Percentiles rank a stretch among this genome's conserved stretches.
These are phyloP conservation scores for Pycnomerus fuliginosus DNA, from an alignment of 2,888 invertebrate species.

Conservation along the genomic window DNA sequence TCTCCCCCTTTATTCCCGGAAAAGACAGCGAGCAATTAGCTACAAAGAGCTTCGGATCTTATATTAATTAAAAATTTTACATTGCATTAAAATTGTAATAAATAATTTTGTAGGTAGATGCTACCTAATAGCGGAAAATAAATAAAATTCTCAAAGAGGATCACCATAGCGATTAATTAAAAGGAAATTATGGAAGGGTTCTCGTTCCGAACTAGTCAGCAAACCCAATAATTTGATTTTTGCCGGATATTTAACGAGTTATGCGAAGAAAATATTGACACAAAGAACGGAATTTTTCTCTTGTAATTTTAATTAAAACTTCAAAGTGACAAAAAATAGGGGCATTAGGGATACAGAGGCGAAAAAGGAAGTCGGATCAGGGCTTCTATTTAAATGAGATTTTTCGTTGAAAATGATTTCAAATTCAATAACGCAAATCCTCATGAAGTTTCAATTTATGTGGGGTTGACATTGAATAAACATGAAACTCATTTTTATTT, in stretches of 20 bases:
- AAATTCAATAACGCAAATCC: constrained; percentile 24
- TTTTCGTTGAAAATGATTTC: constrained; percentile 19
- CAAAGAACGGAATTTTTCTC: constrained; percentile 12
- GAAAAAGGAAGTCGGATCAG: constrained; percentile 17
- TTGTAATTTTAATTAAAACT: constrained; percentile 21
- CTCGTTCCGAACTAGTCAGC: too few species aligned
- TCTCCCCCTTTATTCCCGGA: too few species aligned
- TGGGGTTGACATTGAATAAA: constrained; percentile 22
- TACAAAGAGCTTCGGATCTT: too few species aligned
- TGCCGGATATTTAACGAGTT: background rate
- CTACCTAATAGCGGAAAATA: too few species aligned
- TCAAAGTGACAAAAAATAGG: constrained; percentile 19
- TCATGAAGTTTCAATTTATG: constrained; percentile 24
- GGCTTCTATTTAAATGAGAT: constrained; percentile 20
- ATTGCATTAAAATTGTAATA: too few species aligned
- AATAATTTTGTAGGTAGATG: too few species aligned
- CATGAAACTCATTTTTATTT: constrained; percentile 21
- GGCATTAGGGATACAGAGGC: constrained; percentile 8
- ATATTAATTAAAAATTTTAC: too few species aligned
- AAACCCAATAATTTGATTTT: constrained; percentile 4
- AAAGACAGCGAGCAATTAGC: too few species aligned
- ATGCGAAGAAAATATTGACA: constrained; percentile 1
- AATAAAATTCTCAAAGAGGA: too few species aligned
- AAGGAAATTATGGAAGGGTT: too few species aligned
- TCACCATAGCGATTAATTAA: too few species aligned